These are phyloP conservation scores for Calonectris borealis DNA, from an alignment of 2,113 vertebrate genomes.

Conservation along the genomic window DNA sequence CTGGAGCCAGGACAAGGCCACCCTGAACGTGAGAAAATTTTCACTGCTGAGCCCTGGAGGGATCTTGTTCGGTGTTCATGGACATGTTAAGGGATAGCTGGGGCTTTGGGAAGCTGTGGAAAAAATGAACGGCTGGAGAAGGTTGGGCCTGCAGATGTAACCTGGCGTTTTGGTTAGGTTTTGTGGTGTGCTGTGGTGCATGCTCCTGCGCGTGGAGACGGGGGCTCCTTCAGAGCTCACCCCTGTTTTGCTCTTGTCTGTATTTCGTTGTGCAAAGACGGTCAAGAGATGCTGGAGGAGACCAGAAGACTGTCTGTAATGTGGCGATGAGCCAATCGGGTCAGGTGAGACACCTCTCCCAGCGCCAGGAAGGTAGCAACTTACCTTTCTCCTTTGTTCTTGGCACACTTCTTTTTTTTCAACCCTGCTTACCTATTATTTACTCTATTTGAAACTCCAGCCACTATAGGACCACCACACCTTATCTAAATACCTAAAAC, in stretches of 20 bases:
- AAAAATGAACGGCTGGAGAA: neutral
- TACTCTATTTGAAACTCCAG: neutral
- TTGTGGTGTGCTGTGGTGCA: neutral
- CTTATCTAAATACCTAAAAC: neutral
- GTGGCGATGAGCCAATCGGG: neutral
- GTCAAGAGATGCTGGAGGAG: neutral
- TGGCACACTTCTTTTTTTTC: neutral
- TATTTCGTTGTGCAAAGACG: neutral
- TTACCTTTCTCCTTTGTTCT: neutral
- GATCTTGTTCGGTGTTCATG: rapidly evolving
- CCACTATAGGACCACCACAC: neutral
- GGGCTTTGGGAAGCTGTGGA: neutral
- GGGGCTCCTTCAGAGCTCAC: neutral
- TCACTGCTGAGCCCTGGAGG: neutral
- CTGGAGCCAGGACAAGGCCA: neutral
- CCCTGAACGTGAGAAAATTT: neutral
- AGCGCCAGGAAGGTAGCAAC: neutral
- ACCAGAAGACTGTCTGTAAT: neutral
- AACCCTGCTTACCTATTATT: neutral
- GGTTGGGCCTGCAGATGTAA: neutral
- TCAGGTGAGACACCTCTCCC: neutral
- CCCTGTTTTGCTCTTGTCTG: neutral
- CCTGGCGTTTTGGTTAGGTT: neutral
- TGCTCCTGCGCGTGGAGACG: neutral
- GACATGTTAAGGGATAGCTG: neutral